Evolutionary conservation across 2,113 vertebrate genomes (phyloP).

Genomic region (Podarcis raffonei): DNA sequence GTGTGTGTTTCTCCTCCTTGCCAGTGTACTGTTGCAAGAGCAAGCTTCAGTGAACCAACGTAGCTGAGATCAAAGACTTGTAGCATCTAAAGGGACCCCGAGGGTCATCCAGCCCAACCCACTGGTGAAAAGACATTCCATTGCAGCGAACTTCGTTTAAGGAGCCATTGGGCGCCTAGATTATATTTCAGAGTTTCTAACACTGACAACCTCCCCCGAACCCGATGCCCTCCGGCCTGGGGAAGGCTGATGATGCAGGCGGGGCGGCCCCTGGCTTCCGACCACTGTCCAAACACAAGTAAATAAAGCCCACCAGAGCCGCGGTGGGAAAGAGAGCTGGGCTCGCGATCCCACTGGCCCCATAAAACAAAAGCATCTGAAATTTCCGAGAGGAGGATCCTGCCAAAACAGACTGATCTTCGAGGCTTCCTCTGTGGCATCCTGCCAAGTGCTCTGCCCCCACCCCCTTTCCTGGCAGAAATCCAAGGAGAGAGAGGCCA

Average conservation of each 20-base stretch:
- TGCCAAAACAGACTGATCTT: constrained; percentile 52
- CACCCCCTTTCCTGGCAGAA: neutral
- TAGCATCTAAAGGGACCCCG: too few species aligned
- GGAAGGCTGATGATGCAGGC: neutral
- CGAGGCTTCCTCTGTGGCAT: neutral
- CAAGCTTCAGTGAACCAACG: too few species aligned
- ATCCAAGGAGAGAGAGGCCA: neutral
- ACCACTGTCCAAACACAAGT: neutral
- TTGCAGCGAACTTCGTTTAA: too few species aligned
- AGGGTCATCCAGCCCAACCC: too few species aligned
- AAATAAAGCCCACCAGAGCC: neutral
- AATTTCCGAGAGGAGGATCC: neutral
- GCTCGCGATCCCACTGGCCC: constrained; percentile 17
- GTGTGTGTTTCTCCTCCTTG: too few species aligned
- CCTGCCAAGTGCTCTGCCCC: constrained; percentile 37
- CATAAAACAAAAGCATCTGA: neutral
- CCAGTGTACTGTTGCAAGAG: too few species aligned
- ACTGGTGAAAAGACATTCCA: too few species aligned
- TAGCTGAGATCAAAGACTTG: too few species aligned
- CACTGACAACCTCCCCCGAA: too few species aligned
- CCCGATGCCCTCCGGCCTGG: too few species aligned
- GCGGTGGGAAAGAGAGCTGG: accelerated
- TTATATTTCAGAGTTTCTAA: too few species aligned
- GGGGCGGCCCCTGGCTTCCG: accelerated
- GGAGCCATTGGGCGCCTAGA: too few species aligned